phyloP scores from a whole-genome alignment of 2,888 invertebrate species.

The Malthinus seriepunctatus region DNA sequence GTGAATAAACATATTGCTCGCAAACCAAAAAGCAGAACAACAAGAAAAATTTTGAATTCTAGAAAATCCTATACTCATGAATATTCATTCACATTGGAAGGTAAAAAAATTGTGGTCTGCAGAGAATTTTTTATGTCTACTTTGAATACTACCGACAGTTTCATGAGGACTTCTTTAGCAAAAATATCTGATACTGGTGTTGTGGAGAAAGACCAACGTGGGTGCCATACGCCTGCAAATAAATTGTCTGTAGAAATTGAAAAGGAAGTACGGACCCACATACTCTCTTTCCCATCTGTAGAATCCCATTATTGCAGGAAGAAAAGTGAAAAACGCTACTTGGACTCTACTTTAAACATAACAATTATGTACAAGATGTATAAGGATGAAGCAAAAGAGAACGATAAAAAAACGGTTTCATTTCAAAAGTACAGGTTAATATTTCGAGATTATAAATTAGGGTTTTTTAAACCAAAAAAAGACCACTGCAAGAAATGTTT shows the following conservation, averaged over 20 bases:
- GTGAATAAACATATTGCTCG: constrained; percentile 32
- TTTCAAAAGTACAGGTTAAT: neutral
- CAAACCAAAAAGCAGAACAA: constrained; percentile 32
- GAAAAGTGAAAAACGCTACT: constrained; percentile 19
- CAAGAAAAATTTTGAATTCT: constrained; percentile 33
- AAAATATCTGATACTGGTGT: neutral
- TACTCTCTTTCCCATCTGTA: constrained; percentile 34
- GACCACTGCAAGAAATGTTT: constrained; percentile 39
- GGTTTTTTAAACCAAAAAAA: neutral
- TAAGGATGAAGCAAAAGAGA: too few species aligned
- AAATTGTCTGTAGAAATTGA: constrained; percentile 24
- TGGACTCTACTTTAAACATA: constrained; percentile 32
- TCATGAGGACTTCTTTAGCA: neutral
- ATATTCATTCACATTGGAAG: constrained; percentile 30
- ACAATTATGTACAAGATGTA: constrained; percentile 32
- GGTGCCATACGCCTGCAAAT: constrained; percentile 21
- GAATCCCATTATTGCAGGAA: constrained; percentile 37
- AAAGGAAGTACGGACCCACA: constrained; percentile 28
- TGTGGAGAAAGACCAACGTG: constrained; percentile 33
- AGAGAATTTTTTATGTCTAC: neutral
- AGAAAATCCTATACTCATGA: constrained; percentile 25
- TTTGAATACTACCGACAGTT: neutral
- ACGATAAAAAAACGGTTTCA: neutral
- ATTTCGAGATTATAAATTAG: neutral
- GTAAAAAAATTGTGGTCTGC: constrained; percentile 14